Conservation (phyloP, 2,888 invertebrate genomes). For the Diaphora mendica region DNA sequence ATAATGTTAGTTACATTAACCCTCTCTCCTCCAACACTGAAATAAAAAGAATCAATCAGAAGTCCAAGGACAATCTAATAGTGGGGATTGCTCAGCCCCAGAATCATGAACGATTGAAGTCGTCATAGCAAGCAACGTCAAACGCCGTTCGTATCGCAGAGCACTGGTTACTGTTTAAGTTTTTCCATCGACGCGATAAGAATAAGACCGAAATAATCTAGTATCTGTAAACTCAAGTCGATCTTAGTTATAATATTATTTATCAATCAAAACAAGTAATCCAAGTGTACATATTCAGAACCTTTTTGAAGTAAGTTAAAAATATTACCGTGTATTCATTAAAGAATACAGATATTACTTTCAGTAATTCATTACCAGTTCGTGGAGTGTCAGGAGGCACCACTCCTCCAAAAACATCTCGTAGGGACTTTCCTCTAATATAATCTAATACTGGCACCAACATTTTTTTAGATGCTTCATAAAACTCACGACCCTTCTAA, state of each 20-base stretch:
- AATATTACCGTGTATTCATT: not conserved
- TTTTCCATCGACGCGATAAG: too few species aligned
- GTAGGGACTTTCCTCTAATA: constrained; percentile 30
- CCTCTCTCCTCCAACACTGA: too few species aligned
- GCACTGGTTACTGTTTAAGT: too few species aligned
- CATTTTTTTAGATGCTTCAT: constrained; percentile 52
- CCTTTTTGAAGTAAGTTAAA: not conserved
- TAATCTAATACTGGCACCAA: constrained; percentile 38
- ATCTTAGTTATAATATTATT: not conserved
- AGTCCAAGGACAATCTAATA: too few species aligned
- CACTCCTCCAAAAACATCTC: constrained; percentile 8
- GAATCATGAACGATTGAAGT: too few species aligned
- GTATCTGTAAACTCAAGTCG: not conserved
- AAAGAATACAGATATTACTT: constrained; percentile 11
- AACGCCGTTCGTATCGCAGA: too few species aligned
- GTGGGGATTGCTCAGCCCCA: too few species aligned
- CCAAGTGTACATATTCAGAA: not conserved
- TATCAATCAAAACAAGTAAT: not conserved
- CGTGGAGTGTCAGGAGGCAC: not conserved
- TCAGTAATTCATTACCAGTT: constrained; percentile 12
- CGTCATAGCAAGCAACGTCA: too few species aligned
- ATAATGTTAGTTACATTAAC: too few species aligned
- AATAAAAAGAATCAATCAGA: too few species aligned
- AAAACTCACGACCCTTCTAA: constrained; percentile 46
- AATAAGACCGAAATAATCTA: too few species aligned